Evolutionary conservation across 2,888 invertebrate genomes (phyloP).

Genomic region (Tenthredo notha): DNA sequence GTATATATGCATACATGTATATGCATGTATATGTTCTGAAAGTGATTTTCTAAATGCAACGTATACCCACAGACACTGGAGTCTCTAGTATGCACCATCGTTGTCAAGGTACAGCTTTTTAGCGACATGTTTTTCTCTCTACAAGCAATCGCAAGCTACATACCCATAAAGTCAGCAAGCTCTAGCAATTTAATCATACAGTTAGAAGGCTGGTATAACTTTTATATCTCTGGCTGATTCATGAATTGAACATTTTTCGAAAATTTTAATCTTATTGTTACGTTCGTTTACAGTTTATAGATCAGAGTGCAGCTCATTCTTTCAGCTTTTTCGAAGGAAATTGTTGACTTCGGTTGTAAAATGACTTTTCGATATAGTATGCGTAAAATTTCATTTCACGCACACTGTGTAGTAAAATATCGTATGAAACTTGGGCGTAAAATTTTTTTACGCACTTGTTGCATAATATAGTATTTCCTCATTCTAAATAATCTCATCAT

Average conservation of each 20-base stretch:
- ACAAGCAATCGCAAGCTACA: slow-evolving; percentile 16
- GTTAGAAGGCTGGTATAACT: neutral
- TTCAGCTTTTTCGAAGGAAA: no score
- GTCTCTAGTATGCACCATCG: slow-evolving; percentile 12
- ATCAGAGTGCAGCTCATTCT: neutral
- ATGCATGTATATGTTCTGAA: neutral
- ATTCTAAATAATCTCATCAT: no score
- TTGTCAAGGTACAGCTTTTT: slow-evolving; percentile 36
- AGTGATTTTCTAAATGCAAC: slow-evolving; percentile 28
- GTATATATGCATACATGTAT: neutral
- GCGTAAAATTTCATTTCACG: no score
- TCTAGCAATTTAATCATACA: slow-evolving; percentile 17
- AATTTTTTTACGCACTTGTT: no score
- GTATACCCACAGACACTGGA: neutral
- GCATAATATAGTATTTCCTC: no score
- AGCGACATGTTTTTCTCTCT: slow-evolving; percentile 46
- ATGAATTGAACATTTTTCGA: neutral
- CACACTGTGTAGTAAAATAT: no score
- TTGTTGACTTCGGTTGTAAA: no score
- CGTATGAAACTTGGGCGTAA: no score
- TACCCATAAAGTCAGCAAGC: neutral
- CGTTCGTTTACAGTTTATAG: neutral
- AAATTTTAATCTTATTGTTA: neutral
- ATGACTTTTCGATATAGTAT: no score
- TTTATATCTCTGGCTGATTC: neutral